Evolutionary conservation across 1,140 invertebrate species (phyloP).

Genomic region (Lasioglossum albipes): DNA sequence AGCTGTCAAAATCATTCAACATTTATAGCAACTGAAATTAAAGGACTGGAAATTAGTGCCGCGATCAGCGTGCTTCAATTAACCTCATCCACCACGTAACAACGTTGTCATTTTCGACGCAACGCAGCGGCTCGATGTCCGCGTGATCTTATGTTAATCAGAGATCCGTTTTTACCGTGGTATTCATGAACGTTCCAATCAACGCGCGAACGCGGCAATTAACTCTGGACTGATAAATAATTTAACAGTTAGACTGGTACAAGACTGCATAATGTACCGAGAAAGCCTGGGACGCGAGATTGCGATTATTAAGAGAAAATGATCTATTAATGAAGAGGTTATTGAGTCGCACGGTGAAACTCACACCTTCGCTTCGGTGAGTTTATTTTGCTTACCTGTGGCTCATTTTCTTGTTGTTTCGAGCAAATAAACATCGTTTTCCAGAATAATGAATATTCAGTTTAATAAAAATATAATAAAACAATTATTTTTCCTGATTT

Average conservation of each 20-base stretch:
- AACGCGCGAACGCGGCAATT: background rate
- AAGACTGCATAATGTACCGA: background rate
- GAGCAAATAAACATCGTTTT: too few species aligned
- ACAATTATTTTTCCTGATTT: too few species aligned
- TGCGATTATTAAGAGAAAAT: background rate
- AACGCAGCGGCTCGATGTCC: background rate
- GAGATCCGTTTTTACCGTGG: background rate
- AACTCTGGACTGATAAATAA: background rate
- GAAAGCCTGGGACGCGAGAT: background rate
- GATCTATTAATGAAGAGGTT: background rate
- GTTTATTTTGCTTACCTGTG: too few species aligned
- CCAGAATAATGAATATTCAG: background rate
- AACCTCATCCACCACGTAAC: too few species aligned
- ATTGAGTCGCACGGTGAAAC: too few species aligned
- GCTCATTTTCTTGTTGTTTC: too few species aligned
- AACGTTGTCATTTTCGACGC: background rate
- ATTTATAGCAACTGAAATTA: too few species aligned
- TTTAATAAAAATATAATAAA: too few species aligned
- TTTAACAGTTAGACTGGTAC: constrained; percentile 3
- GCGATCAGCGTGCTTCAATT: too few species aligned
- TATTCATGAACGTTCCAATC: constrained; percentile 7
- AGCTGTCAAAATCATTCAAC: too few species aligned
- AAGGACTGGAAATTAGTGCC: too few species aligned
- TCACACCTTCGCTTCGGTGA: too few species aligned
- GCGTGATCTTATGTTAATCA: constrained; percentile 20